phyloP scores from a whole-genome alignment of 2,888 invertebrate species.

The Pseudolycoriella hygida region DNA sequence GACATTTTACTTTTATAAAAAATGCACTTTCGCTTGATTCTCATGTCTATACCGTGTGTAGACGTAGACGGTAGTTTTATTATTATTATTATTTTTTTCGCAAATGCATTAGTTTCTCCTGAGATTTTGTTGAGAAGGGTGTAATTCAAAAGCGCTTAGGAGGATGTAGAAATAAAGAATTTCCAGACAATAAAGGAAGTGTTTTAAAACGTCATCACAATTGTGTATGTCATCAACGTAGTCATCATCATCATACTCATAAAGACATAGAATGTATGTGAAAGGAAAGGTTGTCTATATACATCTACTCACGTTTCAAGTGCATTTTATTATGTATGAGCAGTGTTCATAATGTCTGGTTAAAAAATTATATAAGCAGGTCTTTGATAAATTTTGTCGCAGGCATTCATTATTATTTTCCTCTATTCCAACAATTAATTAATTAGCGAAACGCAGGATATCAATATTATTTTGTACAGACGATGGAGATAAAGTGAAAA shows the following conservation, averaged over 20 bases:
- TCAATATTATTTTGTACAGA: no score
- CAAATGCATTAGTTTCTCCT: slow-evolving; percentile 4
- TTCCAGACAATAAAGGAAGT: slow-evolving; percentile 1
- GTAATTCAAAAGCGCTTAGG: slow-evolving; percentile 4
- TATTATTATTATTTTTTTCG: neutral
- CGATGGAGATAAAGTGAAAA: no score
- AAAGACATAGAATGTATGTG: no score
- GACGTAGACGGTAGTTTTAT: neutral
- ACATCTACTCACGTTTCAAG: neutral
- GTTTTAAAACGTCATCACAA: neutral
- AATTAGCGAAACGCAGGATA: no score
- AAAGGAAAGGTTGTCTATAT: neutral
- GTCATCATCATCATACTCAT: no score
- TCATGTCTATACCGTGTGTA: neutral
- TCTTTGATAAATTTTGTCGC: no score
- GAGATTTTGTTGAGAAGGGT: neutral
- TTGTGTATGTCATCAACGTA: no score
- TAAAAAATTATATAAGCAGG: no score
- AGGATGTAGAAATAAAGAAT: slow-evolving; percentile 7
- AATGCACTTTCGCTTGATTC: neutral
- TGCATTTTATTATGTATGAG: neutral
- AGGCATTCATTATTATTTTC: no score
- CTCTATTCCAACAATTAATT: no score
- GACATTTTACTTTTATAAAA: neutral
- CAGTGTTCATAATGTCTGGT: no score